phyloP scores from a whole-genome alignment of 2,888 invertebrate species.

The Fabriciana adippe region DNA sequence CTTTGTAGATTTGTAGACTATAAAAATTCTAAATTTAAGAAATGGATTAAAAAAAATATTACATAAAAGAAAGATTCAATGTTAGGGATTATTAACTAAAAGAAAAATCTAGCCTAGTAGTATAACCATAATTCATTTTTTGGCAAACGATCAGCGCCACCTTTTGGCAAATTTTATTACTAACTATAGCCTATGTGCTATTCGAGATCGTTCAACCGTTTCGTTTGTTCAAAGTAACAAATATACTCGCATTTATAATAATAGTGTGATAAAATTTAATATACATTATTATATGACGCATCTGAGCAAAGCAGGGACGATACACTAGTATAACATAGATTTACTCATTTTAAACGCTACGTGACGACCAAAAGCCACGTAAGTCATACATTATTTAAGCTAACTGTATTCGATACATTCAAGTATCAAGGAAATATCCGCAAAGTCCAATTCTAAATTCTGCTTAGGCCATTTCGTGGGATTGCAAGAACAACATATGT shows the following conservation, averaged over 20 bases:
- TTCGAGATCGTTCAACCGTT: no score
- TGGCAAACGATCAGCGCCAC: no score
- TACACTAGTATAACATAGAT: not conserved
- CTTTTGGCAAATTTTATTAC: no score
- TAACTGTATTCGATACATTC: not conserved
- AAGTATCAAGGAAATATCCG: conserved; percentile 30
- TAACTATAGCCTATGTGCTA: no score
- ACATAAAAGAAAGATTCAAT: no score
- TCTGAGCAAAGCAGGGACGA: not conserved
- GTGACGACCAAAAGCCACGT: not conserved
- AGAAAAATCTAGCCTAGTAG: no score
- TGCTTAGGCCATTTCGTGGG: conserved; percentile 38
- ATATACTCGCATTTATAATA: not conserved
- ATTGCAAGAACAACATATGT: not conserved
- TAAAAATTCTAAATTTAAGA: not conserved
- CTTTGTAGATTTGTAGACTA: not conserved
- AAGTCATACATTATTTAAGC: conserved; percentile 5
- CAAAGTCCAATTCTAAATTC: conserved; percentile 45
- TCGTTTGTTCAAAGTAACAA: no score
- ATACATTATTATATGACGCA: not conserved
- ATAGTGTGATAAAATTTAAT: not conserved
- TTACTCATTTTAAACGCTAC: not conserved
- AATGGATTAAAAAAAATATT: no score
- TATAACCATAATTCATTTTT: no score
- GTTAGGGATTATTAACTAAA: no score